Evolutionary conservation across 1,140 invertebrate genomes (phyloP).

Genomic region (Nymphalis io): DNA sequence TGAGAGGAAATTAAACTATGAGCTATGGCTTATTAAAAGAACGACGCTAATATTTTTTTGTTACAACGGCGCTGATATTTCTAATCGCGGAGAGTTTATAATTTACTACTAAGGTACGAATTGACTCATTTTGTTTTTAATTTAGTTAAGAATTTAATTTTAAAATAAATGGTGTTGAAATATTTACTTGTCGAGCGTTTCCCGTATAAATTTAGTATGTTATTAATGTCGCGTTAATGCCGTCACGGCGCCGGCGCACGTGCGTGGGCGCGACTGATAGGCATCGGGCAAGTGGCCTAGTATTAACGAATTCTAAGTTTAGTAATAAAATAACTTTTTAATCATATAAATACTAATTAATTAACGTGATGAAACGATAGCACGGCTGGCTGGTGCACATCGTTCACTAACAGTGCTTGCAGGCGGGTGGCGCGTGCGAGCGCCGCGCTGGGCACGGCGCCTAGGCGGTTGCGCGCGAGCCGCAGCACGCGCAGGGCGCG

Average conservation of each 20-base stretch:
- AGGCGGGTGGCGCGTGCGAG: slow-evolving; percentile 49
- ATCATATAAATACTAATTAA: too few species aligned
- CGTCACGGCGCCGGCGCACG: slow-evolving; percentile 7
- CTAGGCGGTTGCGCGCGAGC: slow-evolving; percentile 58
- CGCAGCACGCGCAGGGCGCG: slow-evolving; percentile 60
- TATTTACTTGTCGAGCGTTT: slow-evolving; percentile 16
- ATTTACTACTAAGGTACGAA: slow-evolving; percentile 11
- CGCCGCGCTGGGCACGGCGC: slow-evolving; percentile 50
- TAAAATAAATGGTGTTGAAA: slow-evolving; percentile 15
- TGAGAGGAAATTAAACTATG: too few species aligned
- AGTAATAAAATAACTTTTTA: neutral
- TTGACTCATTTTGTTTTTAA: slow-evolving; percentile 20
- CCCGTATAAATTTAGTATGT: slow-evolving; percentile 1
- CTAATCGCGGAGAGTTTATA: slow-evolving; percentile 2
- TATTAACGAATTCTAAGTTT: neutral
- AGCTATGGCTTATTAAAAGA: too few species aligned
- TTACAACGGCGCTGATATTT: neutral
- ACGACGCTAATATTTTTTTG: too few species aligned
- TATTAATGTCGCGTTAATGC: neutral
- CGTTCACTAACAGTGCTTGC: slow-evolving; percentile 55
- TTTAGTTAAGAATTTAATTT: slow-evolving; percentile 15
- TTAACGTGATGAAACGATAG: too few species aligned
- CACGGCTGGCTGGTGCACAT: neutral
- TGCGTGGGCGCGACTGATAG: neutral
- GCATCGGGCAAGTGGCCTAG: neutral